Evolutionary conservation across 2,113 vertebrate species (phyloP), one percentile per base, ranked within the genome.

Genomic region (Lamprotornis superbus): DNA sequence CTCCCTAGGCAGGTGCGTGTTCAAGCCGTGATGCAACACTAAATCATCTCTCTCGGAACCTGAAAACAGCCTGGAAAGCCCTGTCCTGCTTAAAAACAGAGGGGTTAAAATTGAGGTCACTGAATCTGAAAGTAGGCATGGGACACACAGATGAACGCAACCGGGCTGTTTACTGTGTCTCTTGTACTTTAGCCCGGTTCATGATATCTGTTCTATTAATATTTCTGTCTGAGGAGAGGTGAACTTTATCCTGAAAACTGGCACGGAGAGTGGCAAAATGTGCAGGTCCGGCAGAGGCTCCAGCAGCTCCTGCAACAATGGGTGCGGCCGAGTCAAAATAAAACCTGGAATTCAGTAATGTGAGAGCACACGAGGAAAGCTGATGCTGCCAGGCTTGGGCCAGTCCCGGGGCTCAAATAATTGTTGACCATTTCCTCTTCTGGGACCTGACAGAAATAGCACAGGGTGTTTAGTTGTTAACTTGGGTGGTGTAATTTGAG

Each of bases 201-300:
- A 15, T 35, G 64, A 74, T 87, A 83, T 22, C 82, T 64, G 39
- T 74, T 49, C 96, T 92, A 87, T 92, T 96, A 93, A 87, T 96
- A 94, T 75, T 92, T 60, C 60, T 24, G 56, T 50, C 86, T 65
- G 88, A 57, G 89, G 74, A 79, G 85, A 63, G 74, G 11, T 87
- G 69, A 93, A 94, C 88, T 92, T 93, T 47, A 49, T 87, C 37
- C 55, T 39, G 40, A 18, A 37, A 75, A 53, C 63, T 35, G 87
- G 83, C 91, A 77, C 3, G 0, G 81, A 33, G 14, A 23, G 23
- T 3, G 5, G 40, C 10, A 70, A 59, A 55, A n/a, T 42, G 44
- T 31, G 35, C 4, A 12, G 79, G 64, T 86, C 33, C 19, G 0
- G 53, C 16, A 21, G 59, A 37, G 56, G 30, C 52, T n/a, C 59